phyloP scores from a whole-genome alignment of 2,888 invertebrate species.

The Lacanobia wlatinum region DNA sequence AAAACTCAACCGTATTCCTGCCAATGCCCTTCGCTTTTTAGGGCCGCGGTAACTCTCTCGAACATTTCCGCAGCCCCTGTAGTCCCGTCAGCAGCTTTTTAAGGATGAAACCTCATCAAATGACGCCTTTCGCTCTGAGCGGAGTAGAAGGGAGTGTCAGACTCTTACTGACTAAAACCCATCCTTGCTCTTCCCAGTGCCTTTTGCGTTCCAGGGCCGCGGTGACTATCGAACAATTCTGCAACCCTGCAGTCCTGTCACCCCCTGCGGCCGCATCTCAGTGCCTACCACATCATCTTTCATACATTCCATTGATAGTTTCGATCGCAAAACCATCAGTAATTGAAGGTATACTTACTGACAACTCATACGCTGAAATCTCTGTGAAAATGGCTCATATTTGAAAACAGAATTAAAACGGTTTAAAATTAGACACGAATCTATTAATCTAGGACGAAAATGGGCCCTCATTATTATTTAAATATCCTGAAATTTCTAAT shows the following conservation, averaged over 20 bases:
- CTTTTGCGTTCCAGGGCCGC: too few relatives aligned
- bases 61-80: neutral
- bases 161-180: too few relatives aligned
- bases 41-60: too few relatives aligned
- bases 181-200: too few relatives aligned
- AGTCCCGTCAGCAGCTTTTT: too few relatives aligned
- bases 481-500: too few relatives aligned
- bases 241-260: neutral
- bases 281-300: neutral
- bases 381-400: neutral
- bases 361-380: neutral
- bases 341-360: constrained; percentile 29
- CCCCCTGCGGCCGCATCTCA: neutral
- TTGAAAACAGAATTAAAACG: constrained; percentile 21
- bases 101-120: too few relatives aligned
- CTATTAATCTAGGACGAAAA: constrained; percentile 4
- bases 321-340: neutral
- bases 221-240: neutral
- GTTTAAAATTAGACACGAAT: neutral
- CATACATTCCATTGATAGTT: neutral
- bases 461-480: constrained; percentile 21
- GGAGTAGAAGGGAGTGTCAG: too few relatives aligned
- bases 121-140: too few relatives aligned
- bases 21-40: too few relatives aligned
- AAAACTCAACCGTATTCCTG: too few relatives aligned